Percentiles rank a stretch among this genome's conserved stretches.
These are phyloP conservation scores for Metaphire vulgaris DNA, from an alignment of 1,140 invertebrate genomes.

Conservation along the genomic window DNA sequence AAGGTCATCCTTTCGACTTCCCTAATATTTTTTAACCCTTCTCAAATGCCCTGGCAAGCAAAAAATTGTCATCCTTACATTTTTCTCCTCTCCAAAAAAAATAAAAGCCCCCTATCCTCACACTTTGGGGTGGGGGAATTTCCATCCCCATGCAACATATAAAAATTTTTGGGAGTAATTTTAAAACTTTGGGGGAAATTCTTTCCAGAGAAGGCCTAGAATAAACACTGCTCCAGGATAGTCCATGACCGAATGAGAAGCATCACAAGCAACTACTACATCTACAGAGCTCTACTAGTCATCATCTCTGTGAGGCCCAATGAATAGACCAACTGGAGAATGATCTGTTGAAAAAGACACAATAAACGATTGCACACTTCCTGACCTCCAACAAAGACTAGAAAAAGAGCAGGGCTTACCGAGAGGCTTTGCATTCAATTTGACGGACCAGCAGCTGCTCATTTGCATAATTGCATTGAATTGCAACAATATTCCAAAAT, in stretches of 20 bases:
- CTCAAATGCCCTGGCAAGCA: no score
- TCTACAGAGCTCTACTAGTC: background rate
- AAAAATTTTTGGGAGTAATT: no score
- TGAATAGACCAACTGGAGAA: background rate
- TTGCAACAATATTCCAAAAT: background rate
- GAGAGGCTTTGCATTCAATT: background rate
- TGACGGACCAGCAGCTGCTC: background rate
- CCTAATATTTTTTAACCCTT: no score
- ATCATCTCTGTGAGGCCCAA: background rate
- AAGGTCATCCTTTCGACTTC: no score
- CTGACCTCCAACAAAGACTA: background rate
- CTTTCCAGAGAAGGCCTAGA: no score
- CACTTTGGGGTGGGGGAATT: no score
- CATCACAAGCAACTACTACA: background rate
- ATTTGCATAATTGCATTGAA: background rate
- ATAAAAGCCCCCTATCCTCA: no score
- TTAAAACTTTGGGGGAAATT: no score
- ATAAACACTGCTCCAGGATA: no score
- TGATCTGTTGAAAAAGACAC: background rate
- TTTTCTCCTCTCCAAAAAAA: no score
- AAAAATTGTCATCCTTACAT: no score
- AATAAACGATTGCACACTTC: background rate
- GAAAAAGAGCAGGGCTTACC: background rate
- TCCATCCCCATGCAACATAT: no score
- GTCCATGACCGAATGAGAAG: background rate